Evolutionary conservation across 2,797 vertebrate genomes (phyloP), one percentile per base, ranked within the genome.

Genomic region (Falco columbarius): DNA sequence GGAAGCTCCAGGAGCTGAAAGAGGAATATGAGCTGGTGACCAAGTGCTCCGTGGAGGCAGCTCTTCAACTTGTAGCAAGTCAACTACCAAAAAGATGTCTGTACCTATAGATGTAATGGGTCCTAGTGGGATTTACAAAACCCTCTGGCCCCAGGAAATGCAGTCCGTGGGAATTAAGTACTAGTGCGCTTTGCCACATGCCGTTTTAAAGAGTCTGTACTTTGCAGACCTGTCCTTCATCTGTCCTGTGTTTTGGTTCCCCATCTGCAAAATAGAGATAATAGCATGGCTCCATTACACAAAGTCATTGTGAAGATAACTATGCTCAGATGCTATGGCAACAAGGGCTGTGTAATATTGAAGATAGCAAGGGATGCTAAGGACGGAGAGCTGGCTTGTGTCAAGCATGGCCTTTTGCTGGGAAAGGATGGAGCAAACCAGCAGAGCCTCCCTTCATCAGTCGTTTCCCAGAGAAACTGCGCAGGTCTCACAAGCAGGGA

Each of bases 301-400:
- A 2, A 49, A 40, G 63, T 54, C 62, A 22, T 10, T 61, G 90
- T 0, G 4, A 55, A 56, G 40, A 89, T 72, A 81, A 67, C 68
- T 51, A 1, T 77, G 82, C 68, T 81, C 56, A 23, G 79, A 80
- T 22, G 79, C 89, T 77, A 46, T 18, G 90, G 95, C 85, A 90
- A 71, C 63, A 30, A 73, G 6, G 15, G 62, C 73, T 72, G 80
- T 54, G 68, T 16, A 68, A 42, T 51, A 82, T 10, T 82, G 85
- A n/a, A 86, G 90, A 65, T 7, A 55, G 71, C 38, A 19, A 68
- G 62, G 36, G 67, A 59, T 91, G 63, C 52, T 63, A 21, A 59
- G 68, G 90, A 23, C 47, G 44, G 59, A 34, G 75, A 79, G 58
- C 89, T 95, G 92, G 82, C 79, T 95, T 92, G 59, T 84, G 79